Evolutionary conservation across 2,797 vertebrate species (phyloP), one percentile per base, ranked within the genome.

Genomic region (Melanotaenia nigrans): DNA sequence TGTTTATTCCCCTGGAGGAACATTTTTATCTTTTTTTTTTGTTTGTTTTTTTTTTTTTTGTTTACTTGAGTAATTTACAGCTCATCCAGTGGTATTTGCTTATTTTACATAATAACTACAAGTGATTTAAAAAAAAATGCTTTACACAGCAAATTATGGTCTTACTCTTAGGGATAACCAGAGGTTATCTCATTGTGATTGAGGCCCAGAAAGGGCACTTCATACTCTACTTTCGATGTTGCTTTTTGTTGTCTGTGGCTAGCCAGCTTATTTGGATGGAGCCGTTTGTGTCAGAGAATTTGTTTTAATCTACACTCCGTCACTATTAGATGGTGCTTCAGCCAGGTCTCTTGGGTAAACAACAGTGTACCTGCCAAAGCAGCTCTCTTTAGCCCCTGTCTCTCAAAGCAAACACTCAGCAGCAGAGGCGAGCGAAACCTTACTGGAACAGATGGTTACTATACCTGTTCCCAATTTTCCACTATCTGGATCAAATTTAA

Each of bases 371-470:
- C 90, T 88, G 91, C 84, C 90, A 86, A 78, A 86, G 81, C 70
- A 71, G 77, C 70, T 77, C 73, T 71, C 77, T 86, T 82, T 81
- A 71, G 85, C 78, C 84, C 79, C 78, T 47, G 75, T 77, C 86
- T 89, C 76, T 71, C 75, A 45, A 30, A 85, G 88, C 86, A 93
- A 93, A 93, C 91, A 93, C 84, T 82, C 75, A 71, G 86, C 79
- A 73, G 82, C 73, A 76, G 80, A 81, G 73, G 78, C 73, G 69
- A 78, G 72, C 36, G 22, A 68, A 80, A 78, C 60, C 75, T 76
- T 70, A 5, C 77, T 73, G 75, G 83, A 92, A 75, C 93, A 94
- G 89, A 94, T 91, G 93, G 90, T 80, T 81, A 77, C 81, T 77
- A 77, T 85, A 89, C 69, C 76, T 82, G 81, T 63, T 87, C 78